Conservation (phyloP, 2,797 vertebrate genomes). For the Typhlichthys subterraneus region DNA sequence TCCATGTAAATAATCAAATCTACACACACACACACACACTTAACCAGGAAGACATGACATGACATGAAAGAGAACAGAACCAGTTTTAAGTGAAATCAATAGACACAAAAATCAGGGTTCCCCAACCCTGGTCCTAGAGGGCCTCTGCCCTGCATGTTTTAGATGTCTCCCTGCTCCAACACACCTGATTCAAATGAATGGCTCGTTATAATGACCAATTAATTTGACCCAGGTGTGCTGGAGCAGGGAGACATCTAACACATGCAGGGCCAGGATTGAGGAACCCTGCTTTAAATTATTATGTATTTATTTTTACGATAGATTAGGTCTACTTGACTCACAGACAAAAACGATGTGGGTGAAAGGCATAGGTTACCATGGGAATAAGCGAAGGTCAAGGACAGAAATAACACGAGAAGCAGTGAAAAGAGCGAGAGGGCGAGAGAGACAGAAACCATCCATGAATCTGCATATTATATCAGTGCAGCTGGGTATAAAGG, state of each 20-base stretch:
- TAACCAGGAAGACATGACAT: constrained; percentile 44
- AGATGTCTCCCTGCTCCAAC: no score
- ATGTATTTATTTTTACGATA: constrained; percentile 63
- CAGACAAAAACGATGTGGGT: constrained; percentile 58
- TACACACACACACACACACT: constrained; percentile 5
- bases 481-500: constrained; percentile 18
- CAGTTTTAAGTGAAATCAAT: constrained; percentile 80
- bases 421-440: constrained; percentile 14
- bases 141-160: no score
- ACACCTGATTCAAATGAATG: no score
- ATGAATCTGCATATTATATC: constrained; percentile 54
- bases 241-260: no score
- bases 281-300: no score
- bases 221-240: no score
- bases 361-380: constrained; percentile 68
- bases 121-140: no score
- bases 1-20: not conserved
- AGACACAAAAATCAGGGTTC: constrained; percentile 74
- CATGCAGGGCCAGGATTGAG: no score
- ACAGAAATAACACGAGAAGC: constrained; percentile 47
- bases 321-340: constrained; percentile 73
- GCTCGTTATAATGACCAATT: no score
- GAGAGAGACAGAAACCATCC: constrained; percentile 21
- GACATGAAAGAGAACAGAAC: constrained; percentile 59
- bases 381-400: constrained; percentile 74